Conservation (phyloP, 2,888 invertebrate species). For the Orchesella flavescens region DNA sequence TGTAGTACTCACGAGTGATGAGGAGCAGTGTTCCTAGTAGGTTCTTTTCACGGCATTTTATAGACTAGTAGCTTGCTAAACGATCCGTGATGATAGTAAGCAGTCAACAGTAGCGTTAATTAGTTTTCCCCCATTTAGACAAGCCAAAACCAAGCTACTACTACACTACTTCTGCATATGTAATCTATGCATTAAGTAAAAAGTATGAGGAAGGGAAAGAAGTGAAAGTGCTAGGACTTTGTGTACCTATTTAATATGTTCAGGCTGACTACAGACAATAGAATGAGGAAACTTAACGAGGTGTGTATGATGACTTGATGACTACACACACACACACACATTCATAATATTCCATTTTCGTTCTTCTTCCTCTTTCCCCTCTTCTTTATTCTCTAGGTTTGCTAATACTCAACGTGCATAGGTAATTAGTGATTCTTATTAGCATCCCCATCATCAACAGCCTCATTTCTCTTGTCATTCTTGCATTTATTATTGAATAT, state of each 20-base stretch:
- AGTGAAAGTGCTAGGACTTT: too few relatives aligned
- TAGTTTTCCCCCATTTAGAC: constrained; percentile 51
- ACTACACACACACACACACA: constrained; percentile 35
- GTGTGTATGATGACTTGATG: constrained; percentile 57
- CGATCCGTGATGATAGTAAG: constrained; percentile 73
- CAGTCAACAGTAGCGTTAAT: constrained; percentile 58
- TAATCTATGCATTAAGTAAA: too few relatives aligned
- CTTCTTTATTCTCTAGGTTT: background rate
- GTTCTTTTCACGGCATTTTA: background rate
- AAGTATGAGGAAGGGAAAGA: too few relatives aligned
- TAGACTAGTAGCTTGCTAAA: constrained; percentile 73
- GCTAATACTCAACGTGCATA: background rate
- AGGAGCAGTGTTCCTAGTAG: background rate
- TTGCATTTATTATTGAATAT: constrained; percentile 35
- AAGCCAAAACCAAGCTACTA: background rate
- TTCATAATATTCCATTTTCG: constrained; percentile 14
- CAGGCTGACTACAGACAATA: constrained; percentile 17
- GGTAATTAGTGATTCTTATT: constrained; percentile 44
- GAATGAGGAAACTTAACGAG: constrained; percentile 43
- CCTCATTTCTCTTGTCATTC: constrained; percentile 36
- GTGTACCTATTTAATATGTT: background rate
- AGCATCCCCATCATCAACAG: constrained; percentile 11
- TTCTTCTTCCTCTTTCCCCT: background rate
- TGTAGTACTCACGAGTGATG: background rate
- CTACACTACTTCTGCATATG: too few relatives aligned